These are phyloP conservation scores for Pseudococcus jackbeardsleyi DNA, from an alignment of 2,888 invertebrate genomes.

Conservation along the genomic window DNA sequence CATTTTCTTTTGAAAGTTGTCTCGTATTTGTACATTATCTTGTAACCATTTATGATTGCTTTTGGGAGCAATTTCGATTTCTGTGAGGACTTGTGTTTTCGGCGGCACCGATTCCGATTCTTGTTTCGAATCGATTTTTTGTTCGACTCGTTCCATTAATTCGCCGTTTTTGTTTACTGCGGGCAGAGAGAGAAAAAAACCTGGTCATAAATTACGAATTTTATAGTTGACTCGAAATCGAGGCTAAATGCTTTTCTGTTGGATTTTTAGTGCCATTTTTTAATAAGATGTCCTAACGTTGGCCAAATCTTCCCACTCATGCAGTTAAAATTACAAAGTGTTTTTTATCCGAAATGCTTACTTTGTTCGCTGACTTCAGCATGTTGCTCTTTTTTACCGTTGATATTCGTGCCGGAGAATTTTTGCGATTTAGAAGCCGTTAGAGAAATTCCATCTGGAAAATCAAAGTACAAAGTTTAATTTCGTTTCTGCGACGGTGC, in stretches of 20 bases:
- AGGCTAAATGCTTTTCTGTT: not conserved
- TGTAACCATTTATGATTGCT: conserved; percentile 72
- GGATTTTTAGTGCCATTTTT: not conserved
- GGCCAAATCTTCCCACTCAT: not conserved
- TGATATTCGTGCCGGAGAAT: conserved; percentile 69
- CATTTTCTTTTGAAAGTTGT: conserved; percentile 69
- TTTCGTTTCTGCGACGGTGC: not conserved
- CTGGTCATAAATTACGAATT: conserved; percentile 27
- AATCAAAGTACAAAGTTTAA: conserved; percentile 15
- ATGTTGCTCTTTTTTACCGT: conserved; percentile 70
- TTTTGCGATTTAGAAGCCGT: conserved; percentile 70
- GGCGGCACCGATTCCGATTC: conserved; percentile 71
- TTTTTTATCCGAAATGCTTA: conserved; percentile 67
- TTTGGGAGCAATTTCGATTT: conserved; percentile 74
- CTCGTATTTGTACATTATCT: conserved; percentile 71
- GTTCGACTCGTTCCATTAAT: conserved; percentile 70
- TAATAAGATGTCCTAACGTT: not conserved
- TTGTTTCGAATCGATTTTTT: conserved; percentile 69
- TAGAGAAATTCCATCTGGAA: conserved; percentile 61
- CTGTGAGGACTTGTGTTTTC: conserved; percentile 72
- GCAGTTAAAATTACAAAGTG: not conserved
- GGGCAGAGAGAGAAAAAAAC: not conserved
- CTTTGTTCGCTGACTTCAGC: conserved; percentile 70
- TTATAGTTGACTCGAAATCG: not conserved
- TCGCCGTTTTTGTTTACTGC: conserved; percentile 71